These are phyloP conservation scores for Sandelia bainsii DNA, from an alignment of 2,797 vertebrate genomes.

Conservation along the genomic window DNA sequence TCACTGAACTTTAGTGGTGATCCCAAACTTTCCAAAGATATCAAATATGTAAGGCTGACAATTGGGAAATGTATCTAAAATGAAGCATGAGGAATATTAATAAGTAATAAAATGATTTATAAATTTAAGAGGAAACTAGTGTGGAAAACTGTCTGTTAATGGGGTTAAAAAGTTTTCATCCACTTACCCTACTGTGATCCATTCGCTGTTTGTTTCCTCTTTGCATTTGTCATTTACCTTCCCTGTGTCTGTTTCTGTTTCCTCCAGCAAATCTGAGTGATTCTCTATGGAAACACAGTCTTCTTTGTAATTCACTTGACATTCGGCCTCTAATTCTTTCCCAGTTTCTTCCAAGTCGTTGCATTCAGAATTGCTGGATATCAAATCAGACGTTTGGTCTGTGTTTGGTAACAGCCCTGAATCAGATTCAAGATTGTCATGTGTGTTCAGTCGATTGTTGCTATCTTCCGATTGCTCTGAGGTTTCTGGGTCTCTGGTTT, in stretches of 20 bases:
- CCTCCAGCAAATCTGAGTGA: constrained; percentile 7
- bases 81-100: background rate
- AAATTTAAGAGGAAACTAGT: background rate
- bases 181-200: constrained; percentile 67
- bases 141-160: background rate
- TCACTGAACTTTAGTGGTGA: background rate
- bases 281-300: constrained; percentile 1
- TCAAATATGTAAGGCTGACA: background rate
- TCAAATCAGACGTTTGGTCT: background rate
- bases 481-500: constrained; percentile 4
- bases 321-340: background rate
- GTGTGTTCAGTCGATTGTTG: background rate
- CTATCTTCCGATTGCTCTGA: background rate
- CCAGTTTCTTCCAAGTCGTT: background rate
- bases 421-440: background rate
- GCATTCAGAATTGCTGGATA: background rate
- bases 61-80: background rate
- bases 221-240: constrained; percentile 1
- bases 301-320: constrained; percentile 22
- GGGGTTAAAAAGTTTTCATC: background rate
- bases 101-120: background rate
- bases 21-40: background rate
- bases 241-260: constrained; percentile 9
- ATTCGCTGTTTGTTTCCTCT: constrained; percentile 37
- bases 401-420: background rate